Evolutionary conservation across 2,888 invertebrate genomes (phyloP), one percentile per base, ranked within the genome.

Genomic region (Dascillus cervinus): DNA sequence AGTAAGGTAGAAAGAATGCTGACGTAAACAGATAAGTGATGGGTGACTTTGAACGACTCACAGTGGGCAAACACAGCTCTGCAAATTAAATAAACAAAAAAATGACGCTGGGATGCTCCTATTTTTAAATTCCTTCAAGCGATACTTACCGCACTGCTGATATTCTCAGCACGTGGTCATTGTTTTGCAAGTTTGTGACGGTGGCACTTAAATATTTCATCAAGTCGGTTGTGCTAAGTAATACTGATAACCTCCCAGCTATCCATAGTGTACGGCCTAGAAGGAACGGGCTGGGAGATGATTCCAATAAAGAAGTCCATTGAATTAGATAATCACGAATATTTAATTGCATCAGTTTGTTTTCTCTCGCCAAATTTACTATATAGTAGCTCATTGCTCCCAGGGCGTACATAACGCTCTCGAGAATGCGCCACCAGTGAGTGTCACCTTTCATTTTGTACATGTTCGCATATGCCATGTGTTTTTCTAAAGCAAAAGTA

Each of bases 391-490:
- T 25, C 22, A 39, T 28, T 6, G 34, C 15, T 8, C 38, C 38
- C 8, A 39, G 22, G 9, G 31, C 27, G 24, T 26, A 39, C 21
- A 39, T 39, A 4, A 28, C 28, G 8, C 29, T 29, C 15, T 39
- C 38, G 28, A 31, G 27, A 11, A 39, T 24, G 22, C 38, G 30
- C 38, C 38, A 39, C 22, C 32, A 39, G 10, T 39, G 34, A 4
- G 38, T 34, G 22, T 39, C 38, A 1, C 26, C 17, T 17, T 37
- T 37, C 9, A 11, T 10, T 22, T 28, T 32, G 4, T 26, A 24
- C 3, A 29, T n/a, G n/a, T n/a, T n/a, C n/a, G n/a, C n/a, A n/a
- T n/a, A n/a, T n/a, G n/a, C n/a, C n/a, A n/a, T n/a, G n/a, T n/a
- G n/a, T n/a, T n/a, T n/a, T n/a, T n/a, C n/a, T n/a, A n/a, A n/a